phyloP scores from a whole-genome alignment of 2,888 invertebrate species.

The Syrista parreyssii region DNA sequence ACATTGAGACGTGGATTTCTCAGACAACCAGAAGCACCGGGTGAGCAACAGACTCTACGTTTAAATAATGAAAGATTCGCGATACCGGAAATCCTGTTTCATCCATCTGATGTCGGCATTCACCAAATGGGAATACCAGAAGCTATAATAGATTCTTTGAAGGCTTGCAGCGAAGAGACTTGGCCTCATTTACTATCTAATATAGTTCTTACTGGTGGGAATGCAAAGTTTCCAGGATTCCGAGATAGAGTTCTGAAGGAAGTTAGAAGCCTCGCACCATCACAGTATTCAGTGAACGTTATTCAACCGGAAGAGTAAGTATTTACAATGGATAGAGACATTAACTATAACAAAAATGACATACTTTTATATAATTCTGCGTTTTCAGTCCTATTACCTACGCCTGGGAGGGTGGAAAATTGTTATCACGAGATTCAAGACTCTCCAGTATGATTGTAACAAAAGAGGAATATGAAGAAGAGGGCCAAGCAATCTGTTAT shows the following conservation, averaged over 20 bases:
- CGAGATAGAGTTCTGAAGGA: constrained; percentile 82
- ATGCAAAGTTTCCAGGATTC: constrained; percentile 85
- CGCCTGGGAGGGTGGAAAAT: constrained; percentile 90
- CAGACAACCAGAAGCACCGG: constrained; percentile 63
- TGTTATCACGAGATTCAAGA: constrained; percentile 78
- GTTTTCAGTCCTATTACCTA: constrained; percentile 80
- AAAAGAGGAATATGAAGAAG: constrained; percentile 89
- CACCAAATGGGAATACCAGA: constrained; percentile 92
- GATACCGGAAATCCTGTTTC: constrained; percentile 94
- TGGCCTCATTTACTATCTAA: constrained; percentile 84
- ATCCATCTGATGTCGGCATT: constrained; percentile 95
- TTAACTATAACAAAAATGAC: background rate
- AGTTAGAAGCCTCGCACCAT: constrained; percentile 81
- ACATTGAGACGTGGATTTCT: constrained; percentile 85
- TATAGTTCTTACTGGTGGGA: constrained; percentile 87
- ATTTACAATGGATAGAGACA: constrained; percentile 6
- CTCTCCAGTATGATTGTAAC: constrained; percentile 81
- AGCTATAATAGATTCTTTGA: constrained; percentile 83
- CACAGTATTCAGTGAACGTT: constrained; percentile 82
- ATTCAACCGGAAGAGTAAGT: constrained; percentile 75
- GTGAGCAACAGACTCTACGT: constrained; percentile 81
- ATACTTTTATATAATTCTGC: background rate
- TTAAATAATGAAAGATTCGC: constrained; percentile 95
- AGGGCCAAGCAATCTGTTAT: constrained; percentile 74
- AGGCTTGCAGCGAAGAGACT: constrained; percentile 78